Evolutionary conservation across 1,140 invertebrate genomes (phyloP).

Genomic region (Oryzaephilus surinamensis): DNA sequence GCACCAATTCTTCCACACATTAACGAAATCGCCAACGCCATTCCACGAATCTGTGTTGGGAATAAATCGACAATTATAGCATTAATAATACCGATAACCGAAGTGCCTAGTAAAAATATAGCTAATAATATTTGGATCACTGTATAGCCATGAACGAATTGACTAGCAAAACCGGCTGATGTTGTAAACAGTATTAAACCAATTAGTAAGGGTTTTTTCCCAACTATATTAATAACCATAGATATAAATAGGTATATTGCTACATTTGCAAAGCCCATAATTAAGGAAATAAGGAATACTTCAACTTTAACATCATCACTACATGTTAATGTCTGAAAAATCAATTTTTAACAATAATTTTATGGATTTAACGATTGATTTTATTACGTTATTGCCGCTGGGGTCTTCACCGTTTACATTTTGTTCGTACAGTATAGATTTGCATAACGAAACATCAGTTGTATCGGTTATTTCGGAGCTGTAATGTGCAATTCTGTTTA

Average conservation of each 20-base stretch:
- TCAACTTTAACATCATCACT: constrained; percentile 28
- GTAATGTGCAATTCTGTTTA: constrained; percentile 37
- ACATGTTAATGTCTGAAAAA: constrained; percentile 12
- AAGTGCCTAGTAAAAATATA: constrained; percentile 25
- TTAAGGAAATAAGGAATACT: constrained; percentile 41
- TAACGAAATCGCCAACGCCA: constrained; percentile 45
- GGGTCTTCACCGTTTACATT: constrained; percentile 3
- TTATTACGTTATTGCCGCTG: constrained; percentile 1
- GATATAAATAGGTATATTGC: constrained; percentile 40
- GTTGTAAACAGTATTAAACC: constrained; percentile 14
- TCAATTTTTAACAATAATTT: neutral
- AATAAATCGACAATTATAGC: constrained; percentile 32
- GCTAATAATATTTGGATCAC: constrained; percentile 23
- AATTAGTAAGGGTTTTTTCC: constrained; percentile 32
- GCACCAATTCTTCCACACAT: constrained; percentile 44
- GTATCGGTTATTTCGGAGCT: constrained; percentile 3
- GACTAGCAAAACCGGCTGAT: constrained; percentile 17
- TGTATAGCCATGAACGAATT: constrained; percentile 18
- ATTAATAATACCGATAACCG: constrained; percentile 30
- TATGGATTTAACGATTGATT: no score
- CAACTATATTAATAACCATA: constrained; percentile 39
- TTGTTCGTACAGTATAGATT: constrained; percentile 15
- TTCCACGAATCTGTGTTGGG: constrained; percentile 38
- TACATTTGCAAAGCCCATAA: constrained; percentile 39
- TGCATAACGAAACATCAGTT: constrained; percentile 21